Base-by-base conservation (phyloP, 2,797 vertebrate species). In the Danio aesculapii region DNA sequence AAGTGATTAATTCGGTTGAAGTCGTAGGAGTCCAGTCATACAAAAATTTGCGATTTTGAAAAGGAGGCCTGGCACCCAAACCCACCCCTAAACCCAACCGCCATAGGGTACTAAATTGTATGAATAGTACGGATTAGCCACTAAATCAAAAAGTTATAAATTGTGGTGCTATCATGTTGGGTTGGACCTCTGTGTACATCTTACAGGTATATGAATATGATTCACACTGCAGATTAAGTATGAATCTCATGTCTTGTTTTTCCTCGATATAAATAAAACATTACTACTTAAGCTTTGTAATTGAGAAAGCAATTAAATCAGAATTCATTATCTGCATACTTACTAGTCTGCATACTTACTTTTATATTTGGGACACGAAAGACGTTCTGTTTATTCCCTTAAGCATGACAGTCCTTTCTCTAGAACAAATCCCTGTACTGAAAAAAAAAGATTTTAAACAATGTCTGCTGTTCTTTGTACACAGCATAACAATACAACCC, bases 401-500 rank as follows among this genome's bases (percentile, higher is more conserved):
- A 6, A 68, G 5, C 19, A 8, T 30, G 30, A 8, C 64, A 49
- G 30, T 50, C 21, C 66, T 69, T 52, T 69, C 67, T 30, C 47
- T 50, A 44, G 52, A 71, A n/a, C 16, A 21, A 4, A 17, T 49
- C 13, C 21, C 14, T 46, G 13, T 5, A 21, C 43, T 21, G 49
- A 74, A 49, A 47, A 46, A 47, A 13, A 12, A n/a, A n/a, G 21
- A 69, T 39, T 50, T 43, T 55, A 53, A 53, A 70, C 68, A 44
- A 44, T 43, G 68, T 13, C 50, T 71, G 39, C 39, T 43, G n/a
- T 77, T 58, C 53, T 59, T 19, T 46, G 8, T 49, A 49, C 8
- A 41, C 53, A 14, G 55, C 21, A 39, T 59, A 77, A 69, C 63
- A 68, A 68, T 53, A 44, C 59, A 2, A 64, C 47, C 12, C 61